Evolutionary conservation across 2,113 vertebrate genomes (phyloP), one percentile per base, ranked within the genome.

Genomic region (Cheirogaleus medius): DNA sequence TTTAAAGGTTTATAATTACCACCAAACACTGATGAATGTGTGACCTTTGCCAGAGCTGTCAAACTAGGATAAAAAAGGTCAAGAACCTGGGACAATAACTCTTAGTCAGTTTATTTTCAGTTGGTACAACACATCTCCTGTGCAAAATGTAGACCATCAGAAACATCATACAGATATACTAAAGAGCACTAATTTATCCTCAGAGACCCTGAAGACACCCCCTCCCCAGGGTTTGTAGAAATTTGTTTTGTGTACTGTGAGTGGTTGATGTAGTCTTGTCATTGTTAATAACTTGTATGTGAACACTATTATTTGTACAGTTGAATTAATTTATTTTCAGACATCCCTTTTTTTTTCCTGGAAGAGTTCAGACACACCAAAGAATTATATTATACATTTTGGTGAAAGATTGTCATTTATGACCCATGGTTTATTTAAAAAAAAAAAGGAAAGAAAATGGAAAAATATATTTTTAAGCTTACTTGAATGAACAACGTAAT

Each of bases 281-380:
- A 99, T 98, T 99, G 99, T 99, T 98, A 98, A 98, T 98, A 99
- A 98, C 93, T 98, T 99, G 98, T 98, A 98, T 97, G 98, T 98
- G 98, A 98, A 98, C 97, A 98, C 98, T 99, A 98, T 99, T 99
- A 99, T 99, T 99, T 99, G 99, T 99, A 99, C 98, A 99, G 99
- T 99, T 99, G 99, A 99, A 98, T 99, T 99, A 99, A 99, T 99
- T 99, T 99, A 99, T 99, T 99, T 99, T 99, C 98, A 99, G 98
- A 98, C 98, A 99, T 98, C 97, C 96, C 97, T 94, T 98, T 77
- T 32, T 73, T 71, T 32, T 9, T 17, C 97, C 98, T 98, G 99
- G 98, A 99, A 99, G 98, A 98, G 99, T 99, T 99, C 99, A 99
- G 99, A 99, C 98, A 99, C 99, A 99, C 99, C 99, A 99, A 99